Percentiles rank a stretch among this genome's conserved stretches.
These are phyloP conservation scores for western clawed frog (Xenopus tropicalis) DNA, from an alignment of 2,113 vertebrate genomes.

Conservation along the genomic window UCB_Xtro_10.0 CM004449.2:114612501-114613000, in stretches of 20 bases:
- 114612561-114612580: too few species aligned
- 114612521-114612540: too few species aligned
- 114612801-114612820: conserved; percentile 21
- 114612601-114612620: too few species aligned
- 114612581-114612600: too few species aligned
- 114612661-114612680: conserved; percentile 5
- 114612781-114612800: not conserved
- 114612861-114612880: not conserved
- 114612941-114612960: too few species aligned
- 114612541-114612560: too few species aligned
- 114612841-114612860: not conserved
- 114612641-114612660: conserved; percentile 21
- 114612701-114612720: conserved; percentile 9
- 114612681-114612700: conserved; percentile 12
- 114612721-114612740: conserved; percentile 31
- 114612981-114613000: not conserved
- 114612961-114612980: too few species aligned
- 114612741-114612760: conserved; percentile 33
- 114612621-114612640: conserved; percentile 19
- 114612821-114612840: not conserved
- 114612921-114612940: too few species aligned
- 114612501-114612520: too few species aligned
- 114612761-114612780: not conserved
- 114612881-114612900: not conserved
- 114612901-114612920: not conserved